These are phyloP conservation scores for Crotalus tigris DNA, from an alignment of 2,113 vertebrate genomes.

Conservation along the genomic window DNA sequence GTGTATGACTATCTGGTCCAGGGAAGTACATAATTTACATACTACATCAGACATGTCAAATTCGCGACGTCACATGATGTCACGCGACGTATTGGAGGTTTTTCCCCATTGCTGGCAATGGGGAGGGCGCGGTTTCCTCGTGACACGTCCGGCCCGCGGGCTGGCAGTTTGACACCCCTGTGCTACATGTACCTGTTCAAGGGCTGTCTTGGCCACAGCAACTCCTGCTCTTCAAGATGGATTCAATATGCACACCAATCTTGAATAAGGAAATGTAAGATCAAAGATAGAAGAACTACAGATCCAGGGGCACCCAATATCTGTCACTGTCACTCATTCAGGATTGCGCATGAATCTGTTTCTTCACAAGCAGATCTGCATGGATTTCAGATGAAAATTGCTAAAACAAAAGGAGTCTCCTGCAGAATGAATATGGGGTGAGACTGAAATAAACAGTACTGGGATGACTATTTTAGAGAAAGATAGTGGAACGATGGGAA, in stretches of 20 bases:
- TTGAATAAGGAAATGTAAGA: background rate
- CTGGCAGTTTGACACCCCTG: too few relatives aligned
- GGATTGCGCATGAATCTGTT: background rate
- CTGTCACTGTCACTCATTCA: background rate
- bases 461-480: background rate
- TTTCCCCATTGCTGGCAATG: too few relatives aligned
- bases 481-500: background rate
- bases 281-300: background rate
- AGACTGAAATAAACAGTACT: background rate
- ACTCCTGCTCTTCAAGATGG: background rate
- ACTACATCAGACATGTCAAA: background rate
- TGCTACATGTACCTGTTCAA: background rate
- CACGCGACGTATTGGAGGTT: too few relatives aligned
- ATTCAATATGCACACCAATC: background rate
- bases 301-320: background rate
- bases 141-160: too few relatives aligned
- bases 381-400: background rate
- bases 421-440: background rate
- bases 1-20: too few relatives aligned
- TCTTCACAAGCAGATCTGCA: background rate
- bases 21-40: background rate
- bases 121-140: too few relatives aligned
- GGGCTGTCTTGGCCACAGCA: background rate
- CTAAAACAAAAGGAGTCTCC: background rate
- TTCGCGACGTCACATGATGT: fast-evolving